Percentiles rank a stretch among this genome's conserved stretches.
Conservation (phyloP, 35 echinoderm and acorn worm genomes). For the Apostichopus californicus region DNA sequence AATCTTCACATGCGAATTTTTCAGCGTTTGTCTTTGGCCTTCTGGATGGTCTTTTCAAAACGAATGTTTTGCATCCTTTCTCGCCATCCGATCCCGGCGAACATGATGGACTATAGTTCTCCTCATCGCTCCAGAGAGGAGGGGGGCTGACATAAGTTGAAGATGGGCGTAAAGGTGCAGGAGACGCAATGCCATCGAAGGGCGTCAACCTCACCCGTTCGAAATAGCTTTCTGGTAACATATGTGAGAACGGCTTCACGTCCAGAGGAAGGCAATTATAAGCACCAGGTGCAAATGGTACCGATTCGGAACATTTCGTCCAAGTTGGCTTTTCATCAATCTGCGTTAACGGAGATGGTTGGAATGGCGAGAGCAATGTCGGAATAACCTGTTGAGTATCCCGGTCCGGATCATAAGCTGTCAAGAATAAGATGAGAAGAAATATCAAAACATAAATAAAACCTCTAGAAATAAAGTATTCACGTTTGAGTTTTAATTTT, state of each 20-base stretch:
- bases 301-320: neutral
- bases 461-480: neutral
- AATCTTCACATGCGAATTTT: constrained; percentile 69
- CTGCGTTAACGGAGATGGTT: neutral
- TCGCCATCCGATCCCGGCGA: constrained; percentile 45
- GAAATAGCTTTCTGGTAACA: neutral
- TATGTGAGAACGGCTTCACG: constrained; percentile 4
- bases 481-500: too few species aligned
- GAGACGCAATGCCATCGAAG: neutral
- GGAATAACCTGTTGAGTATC: neutral
- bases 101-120: constrained; percentile 47
- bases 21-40: constrained; percentile 18
- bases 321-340: neutral
- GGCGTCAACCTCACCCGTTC: neutral
- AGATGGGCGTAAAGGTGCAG: neutral
- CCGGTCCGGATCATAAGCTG: constrained; percentile 23
- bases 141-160: neutral
- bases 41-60: neutral
- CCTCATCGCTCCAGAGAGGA: constrained; percentile 30
- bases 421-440: neutral
- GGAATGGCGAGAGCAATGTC: neutral
- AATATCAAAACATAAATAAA: neutral
- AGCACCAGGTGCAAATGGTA: neutral
- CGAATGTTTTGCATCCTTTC: constrained; percentile 10
- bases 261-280: neutral